Base-by-base conservation (phyloP, 2,113 vertebrate genomes). In the Chlamydotis undulata region DNA sequence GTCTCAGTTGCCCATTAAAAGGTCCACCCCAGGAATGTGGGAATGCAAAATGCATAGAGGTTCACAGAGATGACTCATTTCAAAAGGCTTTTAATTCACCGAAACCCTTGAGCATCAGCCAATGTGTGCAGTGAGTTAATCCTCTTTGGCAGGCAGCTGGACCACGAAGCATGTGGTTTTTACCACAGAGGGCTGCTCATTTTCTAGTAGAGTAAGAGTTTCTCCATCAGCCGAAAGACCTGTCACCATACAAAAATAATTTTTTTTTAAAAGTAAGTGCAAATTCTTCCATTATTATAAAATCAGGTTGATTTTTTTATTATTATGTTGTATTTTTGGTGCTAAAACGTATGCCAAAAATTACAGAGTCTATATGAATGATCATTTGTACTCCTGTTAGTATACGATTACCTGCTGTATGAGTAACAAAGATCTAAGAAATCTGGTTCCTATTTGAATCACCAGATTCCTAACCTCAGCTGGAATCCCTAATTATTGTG, bases 11-110 rank as follows among this genome's bases (percentile, higher is more conserved):
- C 10, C 35, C 50, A 60, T 74, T 47, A 41, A 56, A 60, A 73
- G 1, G 12, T 73, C 35, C 26, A 2, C 3, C 4, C 7, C 6
- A 52, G 14, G 18, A 78, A 2, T 49, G 2, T 3, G 2, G 14
- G 21, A 91, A 73, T 63, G 43, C 4, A 37, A 47, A 75, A 90
- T 50, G 1, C 6, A 10, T 3, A 39, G 8, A 14, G 10, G 6
- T 56, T 65, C 41, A 79, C 33, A 57, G 39, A 70, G 25, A 37
- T 14, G 3, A 41, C 15, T 83, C 10, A 28, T 83, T 81, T 83
- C 67, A 73, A 84, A 84, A 3, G 6, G 8, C 17, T 79, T 80
- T 87, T 84, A 60, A 39, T 52, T 84, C 74, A 79, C 8, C 35
- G 70, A 75, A 23, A 60, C 22, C 29, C 35, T 61, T 83, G 65